Evolutionary conservation across 2,888 invertebrate species (phyloP), one percentile per base, ranked within the genome.

Genomic region (Ormyrus thymus): DNA sequence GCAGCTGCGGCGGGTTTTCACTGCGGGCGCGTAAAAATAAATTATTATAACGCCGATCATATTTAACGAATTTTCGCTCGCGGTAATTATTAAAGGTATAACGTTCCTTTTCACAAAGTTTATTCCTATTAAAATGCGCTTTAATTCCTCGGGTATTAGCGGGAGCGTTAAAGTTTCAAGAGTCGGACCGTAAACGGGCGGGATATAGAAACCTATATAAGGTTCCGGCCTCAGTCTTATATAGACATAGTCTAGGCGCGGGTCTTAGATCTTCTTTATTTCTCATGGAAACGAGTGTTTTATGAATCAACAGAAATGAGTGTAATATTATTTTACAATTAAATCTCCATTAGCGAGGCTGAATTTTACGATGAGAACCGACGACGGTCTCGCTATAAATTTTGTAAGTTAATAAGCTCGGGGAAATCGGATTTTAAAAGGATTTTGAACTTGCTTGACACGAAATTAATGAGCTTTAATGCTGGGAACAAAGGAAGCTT

Each of bases 271-370:
- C 61, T 45, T 66, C 65, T 58, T 13, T 9, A 46, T 43, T 68
- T 53, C 66, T 46, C n/a, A 50, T 66, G 74, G 50, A 74, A 74
- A 56, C 43, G 61, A 15, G 48, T 29, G 46, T 45, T 68, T 75
- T 76, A 68, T 62, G 68, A 61, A 61, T 68, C 48, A 55, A 61
- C 48, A 76, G 53, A 59, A 48, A 7, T 9, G 29, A 15, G 51
- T 13, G 10, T 61, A 68, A 68, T 11, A 46, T 75, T 61, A 61
- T 9, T 69, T 64, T 69, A 56, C 51, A 68, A 75, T 75, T 68
- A 75, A 75, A 61, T n/a, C 9, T 11, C n/a, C 46, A 68, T 68
- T 51, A 55, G 29, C 48, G 29, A 11, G n/a, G 11, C 46, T 45
- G 6, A 46, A 46, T 6, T 73, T 61, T 69, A 66, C 55, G 50